phyloP scores from a whole-genome alignment of 1,140 invertebrate species.

The Ips nitidus region DNA sequence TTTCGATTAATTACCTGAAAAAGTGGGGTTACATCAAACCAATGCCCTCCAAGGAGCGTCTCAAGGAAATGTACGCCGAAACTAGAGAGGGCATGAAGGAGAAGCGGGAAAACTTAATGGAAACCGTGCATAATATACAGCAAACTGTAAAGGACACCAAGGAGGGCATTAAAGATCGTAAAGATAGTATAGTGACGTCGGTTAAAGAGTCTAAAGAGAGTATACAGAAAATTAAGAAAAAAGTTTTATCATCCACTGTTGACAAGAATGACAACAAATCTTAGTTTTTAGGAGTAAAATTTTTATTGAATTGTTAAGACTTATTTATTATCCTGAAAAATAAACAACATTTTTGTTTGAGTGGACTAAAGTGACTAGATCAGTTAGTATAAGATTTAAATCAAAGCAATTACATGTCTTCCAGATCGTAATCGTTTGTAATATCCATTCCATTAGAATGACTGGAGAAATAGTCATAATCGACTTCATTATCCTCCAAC shows the following conservation, averaged over 20 bases:
- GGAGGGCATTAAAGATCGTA: slow-evolving; percentile 40
- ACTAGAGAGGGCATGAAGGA: slow-evolving; percentile 55
- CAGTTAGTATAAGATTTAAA: not conserved
- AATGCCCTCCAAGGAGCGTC: slow-evolving; percentile 60
- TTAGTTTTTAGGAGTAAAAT: no score
- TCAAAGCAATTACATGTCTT: slow-evolving; percentile 14
- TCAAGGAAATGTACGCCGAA: slow-evolving; percentile 63
- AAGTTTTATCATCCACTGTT: slow-evolving; percentile 30
- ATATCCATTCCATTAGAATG: slow-evolving; percentile 11
- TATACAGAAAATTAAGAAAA: slow-evolving; percentile 23
- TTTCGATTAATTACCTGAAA: slow-evolving; percentile 68
- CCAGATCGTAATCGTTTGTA: slow-evolving; percentile 25
- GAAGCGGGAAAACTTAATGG: slow-evolving; percentile 54
- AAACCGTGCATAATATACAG: slow-evolving; percentile 36
- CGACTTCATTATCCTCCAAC: slow-evolving; percentile 25
- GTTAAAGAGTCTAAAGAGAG: slow-evolving; percentile 32
- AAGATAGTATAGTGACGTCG: slow-evolving; percentile 36
- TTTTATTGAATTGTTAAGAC: no score
- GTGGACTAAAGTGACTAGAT: slow-evolving; percentile 12
- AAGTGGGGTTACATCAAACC: slow-evolving; percentile 70
- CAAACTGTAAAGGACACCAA: slow-evolving; percentile 40
- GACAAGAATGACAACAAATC: slow-evolving; percentile 1
- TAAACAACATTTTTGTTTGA: no score
- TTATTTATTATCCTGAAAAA: no score
- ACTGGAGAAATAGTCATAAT: slow-evolving; percentile 24